Percentiles rank a stretch among this genome's conserved stretches.
These are phyloP conservation scores for Pseudomyrmex gracilis DNA, from an alignment of 1,140 invertebrate species.

Conservation along the genomic window DNA sequence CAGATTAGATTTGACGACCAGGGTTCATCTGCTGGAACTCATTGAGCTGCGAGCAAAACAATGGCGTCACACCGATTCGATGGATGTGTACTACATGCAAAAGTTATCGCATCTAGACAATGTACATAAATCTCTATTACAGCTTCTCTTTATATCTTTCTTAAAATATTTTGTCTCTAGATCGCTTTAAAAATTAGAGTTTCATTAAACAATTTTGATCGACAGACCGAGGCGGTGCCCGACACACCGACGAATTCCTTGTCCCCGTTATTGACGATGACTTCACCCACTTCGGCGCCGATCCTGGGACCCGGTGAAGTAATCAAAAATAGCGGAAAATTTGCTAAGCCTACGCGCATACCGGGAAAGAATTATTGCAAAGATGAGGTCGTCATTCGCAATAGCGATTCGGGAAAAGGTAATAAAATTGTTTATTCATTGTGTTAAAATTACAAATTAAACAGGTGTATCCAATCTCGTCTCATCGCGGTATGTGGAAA, in stretches of 20 bases:
- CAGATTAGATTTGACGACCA: conserved; percentile 91
- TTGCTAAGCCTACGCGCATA: conserved; percentile 94
- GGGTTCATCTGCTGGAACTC: conserved; percentile 94
- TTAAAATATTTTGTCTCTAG: not conserved
- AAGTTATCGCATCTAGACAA: conserved; percentile 90
- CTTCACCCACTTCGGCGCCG: conserved; percentile 84
- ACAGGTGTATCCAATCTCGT: not conserved
- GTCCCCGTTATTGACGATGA: conserved; percentile 74
- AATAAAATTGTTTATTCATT: conserved; percentile 71
- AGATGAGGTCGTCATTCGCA: conserved; percentile 96
- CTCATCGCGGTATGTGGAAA: not conserved
- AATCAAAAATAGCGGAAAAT: conserved; percentile 95
- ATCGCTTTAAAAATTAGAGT: not conserved
- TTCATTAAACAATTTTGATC: conserved; percentile 13
- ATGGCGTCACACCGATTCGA: conserved; percentile 92
- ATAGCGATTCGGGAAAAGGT: conserved; percentile 98
- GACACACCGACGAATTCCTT: conserved; percentile 80
- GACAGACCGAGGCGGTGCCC: conserved; percentile 76
- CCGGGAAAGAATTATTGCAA: conserved; percentile 96
- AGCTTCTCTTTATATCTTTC: not conserved
- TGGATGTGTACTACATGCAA: conserved; percentile 93
- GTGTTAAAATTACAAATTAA: conserved; percentile 19
- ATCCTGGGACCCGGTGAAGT: conserved; percentile 92
- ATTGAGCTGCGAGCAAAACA: conserved; percentile 95
- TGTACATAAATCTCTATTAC: conserved; percentile 83